Conservation (phyloP, 2,113 vertebrate species). For the Antechinus flavipes region DNA sequence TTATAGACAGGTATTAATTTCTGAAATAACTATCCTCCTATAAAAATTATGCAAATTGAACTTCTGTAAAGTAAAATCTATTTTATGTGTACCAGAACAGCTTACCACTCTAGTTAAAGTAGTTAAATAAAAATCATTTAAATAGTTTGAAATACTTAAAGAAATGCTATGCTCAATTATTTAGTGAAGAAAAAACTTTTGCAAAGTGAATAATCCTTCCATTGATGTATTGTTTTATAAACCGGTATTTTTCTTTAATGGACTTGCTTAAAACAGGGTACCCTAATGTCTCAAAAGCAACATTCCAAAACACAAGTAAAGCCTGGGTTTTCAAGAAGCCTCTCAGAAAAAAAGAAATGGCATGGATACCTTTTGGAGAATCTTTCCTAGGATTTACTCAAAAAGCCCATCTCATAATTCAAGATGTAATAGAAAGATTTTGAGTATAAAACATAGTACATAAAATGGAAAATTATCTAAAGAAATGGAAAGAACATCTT, state of each 20-base stretch:
- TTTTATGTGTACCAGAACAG: not conserved
- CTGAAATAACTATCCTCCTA: not conserved
- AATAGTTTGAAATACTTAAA: not conserved
- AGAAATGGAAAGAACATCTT: conserved; percentile 23
- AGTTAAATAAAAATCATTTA: too few relatives aligned
- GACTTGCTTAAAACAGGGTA: conserved; percentile 20
- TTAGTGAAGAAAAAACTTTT: not conserved
- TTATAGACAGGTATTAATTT: not conserved
- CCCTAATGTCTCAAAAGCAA: conserved; percentile 17
- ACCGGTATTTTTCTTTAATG: conserved; percentile 13
- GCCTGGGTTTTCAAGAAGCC: not conserved
- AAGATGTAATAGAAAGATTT: conserved; percentile 1
- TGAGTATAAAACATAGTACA: conserved; percentile 19
- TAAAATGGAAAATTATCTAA: conserved; percentile 45
- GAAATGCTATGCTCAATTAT: not conserved
- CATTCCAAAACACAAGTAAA: conserved; percentile 28
- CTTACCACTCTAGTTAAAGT: not conserved
- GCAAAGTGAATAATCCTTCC: not conserved
- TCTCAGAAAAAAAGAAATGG: not conserved
- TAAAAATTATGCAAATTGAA: not conserved
- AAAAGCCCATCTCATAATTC: not conserved
- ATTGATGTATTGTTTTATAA: not conserved
- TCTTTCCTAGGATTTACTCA: not conserved
- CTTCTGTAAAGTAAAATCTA: not conserved
- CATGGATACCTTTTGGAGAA: not conserved